These are phyloP conservation scores for Dolichopus griseipennis DNA, from an alignment of 2,888 invertebrate species.

Conservation along the genomic window DNA sequence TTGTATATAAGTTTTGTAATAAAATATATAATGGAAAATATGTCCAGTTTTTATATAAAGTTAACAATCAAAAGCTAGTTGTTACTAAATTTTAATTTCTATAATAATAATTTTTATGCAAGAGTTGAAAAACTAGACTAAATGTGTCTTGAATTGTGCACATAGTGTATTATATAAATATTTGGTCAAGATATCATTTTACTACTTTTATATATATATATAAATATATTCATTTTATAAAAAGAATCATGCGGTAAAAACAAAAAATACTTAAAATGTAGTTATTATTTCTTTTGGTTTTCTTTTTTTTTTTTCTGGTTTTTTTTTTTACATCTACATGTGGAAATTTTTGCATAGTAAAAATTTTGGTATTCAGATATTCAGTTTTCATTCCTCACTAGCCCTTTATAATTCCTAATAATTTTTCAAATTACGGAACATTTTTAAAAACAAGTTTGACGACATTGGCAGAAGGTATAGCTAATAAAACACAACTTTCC, in stretches of 20 bases:
- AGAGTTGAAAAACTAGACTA: not conserved
- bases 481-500: no score
- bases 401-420: no score
- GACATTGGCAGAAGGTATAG: no score
- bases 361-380: no score
- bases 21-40: not conserved
- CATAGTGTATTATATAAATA: not conserved
- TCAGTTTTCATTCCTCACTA: no score
- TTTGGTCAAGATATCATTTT: not conserved
- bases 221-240: not conserved
- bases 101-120: not conserved
- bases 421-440: no score
- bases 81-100: not conserved
- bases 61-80: not conserved
- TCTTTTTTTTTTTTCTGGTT: not conserved
- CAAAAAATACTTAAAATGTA: not conserved
- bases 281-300: not conserved
- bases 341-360: no score
- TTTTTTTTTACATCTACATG: no score
- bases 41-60: not conserved
- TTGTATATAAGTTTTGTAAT: no score
- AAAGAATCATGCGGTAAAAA: slow-evolving; percentile 1
- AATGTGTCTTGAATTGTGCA: not conserved
- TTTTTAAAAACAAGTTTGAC: no score
- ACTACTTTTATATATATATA: not conserved